Percentiles rank a stretch among this genome's conserved stretches.
Conservation (phyloP, 2,113 vertebrate genomes). For the Piprites chloris region DNA sequence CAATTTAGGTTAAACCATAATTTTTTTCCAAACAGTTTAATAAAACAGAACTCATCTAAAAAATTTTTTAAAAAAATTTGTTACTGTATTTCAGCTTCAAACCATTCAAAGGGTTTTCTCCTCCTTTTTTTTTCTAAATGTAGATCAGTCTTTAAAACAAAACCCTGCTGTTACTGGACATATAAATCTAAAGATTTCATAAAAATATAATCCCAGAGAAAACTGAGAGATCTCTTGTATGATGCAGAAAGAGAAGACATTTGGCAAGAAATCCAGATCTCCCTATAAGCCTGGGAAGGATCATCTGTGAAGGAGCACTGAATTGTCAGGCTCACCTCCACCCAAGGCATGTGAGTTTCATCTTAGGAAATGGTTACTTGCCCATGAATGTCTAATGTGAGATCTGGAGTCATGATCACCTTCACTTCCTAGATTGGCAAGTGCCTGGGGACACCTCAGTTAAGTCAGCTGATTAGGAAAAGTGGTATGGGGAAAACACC, state of each 20-base stretch:
- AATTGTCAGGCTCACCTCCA: background rate
- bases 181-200: background rate
- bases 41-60: background rate
- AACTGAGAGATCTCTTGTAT: background rate
- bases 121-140: background rate
- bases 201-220: background rate
- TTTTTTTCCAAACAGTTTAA: background rate
- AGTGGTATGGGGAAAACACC: background rate
- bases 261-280: background rate
- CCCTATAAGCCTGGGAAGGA: background rate
- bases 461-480: background rate
- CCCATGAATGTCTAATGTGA: background rate
- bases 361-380: background rate
- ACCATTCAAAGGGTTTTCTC: background rate
- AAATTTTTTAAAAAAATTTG: background rate
- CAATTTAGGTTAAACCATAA: background rate
- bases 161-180: background rate
- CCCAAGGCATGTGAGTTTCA: background rate
- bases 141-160: background rate
- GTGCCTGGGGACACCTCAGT: background rate
- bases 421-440: background rate
- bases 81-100: background rate
- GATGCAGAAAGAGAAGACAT: background rate
- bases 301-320: background rate
- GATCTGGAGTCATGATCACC: background rate